Percentiles rank a stretch among this genome's conserved stretches.
phyloP scores from a whole-genome alignment of 2,888 invertebrate genomes.

The Helicoverpa assulta region DNA sequence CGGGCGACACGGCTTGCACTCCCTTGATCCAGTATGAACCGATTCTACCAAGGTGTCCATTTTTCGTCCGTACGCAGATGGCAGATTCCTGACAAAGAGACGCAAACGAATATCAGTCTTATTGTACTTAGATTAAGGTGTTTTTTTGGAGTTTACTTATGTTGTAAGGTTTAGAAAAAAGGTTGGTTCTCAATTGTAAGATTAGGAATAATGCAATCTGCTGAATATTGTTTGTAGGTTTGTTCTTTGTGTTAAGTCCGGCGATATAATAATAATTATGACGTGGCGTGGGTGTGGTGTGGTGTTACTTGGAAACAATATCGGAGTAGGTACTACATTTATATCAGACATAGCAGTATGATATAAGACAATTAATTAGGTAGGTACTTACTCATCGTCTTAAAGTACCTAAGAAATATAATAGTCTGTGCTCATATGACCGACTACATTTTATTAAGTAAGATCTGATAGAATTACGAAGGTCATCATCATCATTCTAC shows the following conservation, averaged over 20 bases:
- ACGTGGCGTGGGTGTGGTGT: not conserved
- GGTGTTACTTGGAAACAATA: not conserved
- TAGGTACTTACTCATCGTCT: too few species aligned
- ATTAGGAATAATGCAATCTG: slow-evolving; percentile 23
- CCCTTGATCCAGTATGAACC: slow-evolving; percentile 37
- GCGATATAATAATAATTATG: slow-evolving; percentile 1
- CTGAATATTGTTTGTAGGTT: slow-evolving; percentile 17
- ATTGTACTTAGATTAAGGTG: rapidly evolving
- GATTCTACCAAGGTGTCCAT: slow-evolving; percentile 34
- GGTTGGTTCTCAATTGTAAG: slow-evolving; percentile 6
- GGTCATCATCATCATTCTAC: too few species aligned
- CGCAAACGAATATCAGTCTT: slow-evolving; percentile 17
- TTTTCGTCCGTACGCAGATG: slow-evolving; percentile 40
- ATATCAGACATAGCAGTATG: too few species aligned
- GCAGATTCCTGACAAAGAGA: not conserved
- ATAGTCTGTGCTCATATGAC: too few species aligned
- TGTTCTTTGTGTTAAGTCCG: slow-evolving; percentile 20
- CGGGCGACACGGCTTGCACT: slow-evolving; percentile 23
- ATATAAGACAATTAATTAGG: too few species aligned
- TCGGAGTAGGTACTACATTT: not conserved
- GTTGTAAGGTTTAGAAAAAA: slow-evolving; percentile 12
- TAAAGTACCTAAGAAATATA: too few species aligned
- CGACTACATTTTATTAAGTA: too few species aligned
- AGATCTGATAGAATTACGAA: too few species aligned
- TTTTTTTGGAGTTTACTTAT: not conserved